Conservation (phyloP, 2,888 invertebrate genomes). For the Mythimna lalbum region DNA sequence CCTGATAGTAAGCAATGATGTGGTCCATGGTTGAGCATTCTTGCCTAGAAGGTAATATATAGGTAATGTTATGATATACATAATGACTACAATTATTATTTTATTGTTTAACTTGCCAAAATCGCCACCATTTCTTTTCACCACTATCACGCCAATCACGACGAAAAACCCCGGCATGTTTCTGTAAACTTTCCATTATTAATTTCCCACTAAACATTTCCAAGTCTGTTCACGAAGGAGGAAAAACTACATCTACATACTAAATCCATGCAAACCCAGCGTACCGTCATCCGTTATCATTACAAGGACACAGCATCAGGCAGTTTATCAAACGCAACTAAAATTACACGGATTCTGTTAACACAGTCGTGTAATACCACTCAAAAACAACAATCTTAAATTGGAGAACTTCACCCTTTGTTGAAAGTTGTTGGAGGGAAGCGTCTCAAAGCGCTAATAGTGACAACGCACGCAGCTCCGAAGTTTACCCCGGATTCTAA, state of each 20-base stretch:
- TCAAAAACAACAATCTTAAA: conserved; percentile 66
- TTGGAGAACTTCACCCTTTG: conserved; percentile 65
- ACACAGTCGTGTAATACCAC: conserved; percentile 43
- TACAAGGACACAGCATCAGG: conserved; percentile 31
- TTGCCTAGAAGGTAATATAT: no score
- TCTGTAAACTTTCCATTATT: background rate
- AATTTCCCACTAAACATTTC: conserved; percentile 1
- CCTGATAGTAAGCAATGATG: no score
- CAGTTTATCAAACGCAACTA: conserved; percentile 41
- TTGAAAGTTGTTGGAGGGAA: conserved; percentile 53
- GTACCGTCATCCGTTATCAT: conserved; percentile 13
- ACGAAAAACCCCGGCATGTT: no score
- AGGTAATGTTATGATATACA: background rate
- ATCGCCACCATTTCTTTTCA: background rate
- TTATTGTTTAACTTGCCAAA: background rate
- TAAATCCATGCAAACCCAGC: conserved; percentile 7
- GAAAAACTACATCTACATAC: background rate
- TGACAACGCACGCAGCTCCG: conserved; percentile 56
- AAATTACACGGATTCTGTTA: conserved; percentile 46
- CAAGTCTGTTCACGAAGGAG: background rate
- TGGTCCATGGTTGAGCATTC: no score
- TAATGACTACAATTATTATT: background rate
- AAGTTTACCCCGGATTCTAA: conserved; percentile 69
- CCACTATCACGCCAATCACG: background rate
- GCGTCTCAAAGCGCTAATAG: conserved; percentile 56